A percentile compares a stretch with the other conserved stretches of the same genome.
Conservation (phyloP, 1,140 invertebrate genomes). For the Hypothenemus hampei region DNA sequence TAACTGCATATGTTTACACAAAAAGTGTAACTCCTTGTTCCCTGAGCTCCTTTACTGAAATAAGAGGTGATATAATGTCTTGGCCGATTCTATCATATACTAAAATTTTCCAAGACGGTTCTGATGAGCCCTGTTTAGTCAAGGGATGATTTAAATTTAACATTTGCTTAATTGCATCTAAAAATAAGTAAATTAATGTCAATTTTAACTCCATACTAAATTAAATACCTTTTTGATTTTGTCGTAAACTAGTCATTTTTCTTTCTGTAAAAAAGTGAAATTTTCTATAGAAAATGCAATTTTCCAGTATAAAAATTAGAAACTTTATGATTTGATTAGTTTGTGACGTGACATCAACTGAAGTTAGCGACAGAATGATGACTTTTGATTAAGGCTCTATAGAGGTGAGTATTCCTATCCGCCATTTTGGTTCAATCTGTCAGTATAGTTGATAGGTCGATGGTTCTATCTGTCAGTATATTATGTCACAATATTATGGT, state of each 20-base stretch:
- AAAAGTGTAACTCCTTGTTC: slow-evolving; percentile 96
- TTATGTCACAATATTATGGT: too few species aligned
- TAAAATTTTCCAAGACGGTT: slow-evolving; percentile 93
- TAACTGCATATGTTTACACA: slow-evolving; percentile 63
- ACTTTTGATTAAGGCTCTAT: too few species aligned
- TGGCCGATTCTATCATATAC: slow-evolving; percentile 95
- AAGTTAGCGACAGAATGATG: too few species aligned
- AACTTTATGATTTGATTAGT: too few species aligned
- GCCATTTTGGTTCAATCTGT: too few species aligned
- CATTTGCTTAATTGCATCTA: slow-evolving; percentile 88
- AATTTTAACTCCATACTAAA: neutral
- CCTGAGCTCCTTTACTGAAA: slow-evolving; percentile 92
- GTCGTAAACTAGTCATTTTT: slow-evolving; percentile 26
- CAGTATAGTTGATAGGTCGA: too few species aligned
- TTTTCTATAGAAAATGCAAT: too few species aligned
- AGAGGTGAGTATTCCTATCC: too few species aligned
- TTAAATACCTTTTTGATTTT: slow-evolving; percentile 15
- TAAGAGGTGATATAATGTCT: slow-evolving; percentile 95
- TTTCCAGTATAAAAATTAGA: too few species aligned
- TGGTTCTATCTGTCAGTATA: too few species aligned
- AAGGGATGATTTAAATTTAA: slow-evolving; percentile 83
- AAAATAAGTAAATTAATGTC: slow-evolving; percentile 31
- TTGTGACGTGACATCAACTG: too few species aligned
- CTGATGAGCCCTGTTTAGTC: slow-evolving; percentile 66
- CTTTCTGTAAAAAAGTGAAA: too few species aligned